Base-by-base conservation (phyloP, 1,140 invertebrate species). In the Diuraphis noxia region DNA sequence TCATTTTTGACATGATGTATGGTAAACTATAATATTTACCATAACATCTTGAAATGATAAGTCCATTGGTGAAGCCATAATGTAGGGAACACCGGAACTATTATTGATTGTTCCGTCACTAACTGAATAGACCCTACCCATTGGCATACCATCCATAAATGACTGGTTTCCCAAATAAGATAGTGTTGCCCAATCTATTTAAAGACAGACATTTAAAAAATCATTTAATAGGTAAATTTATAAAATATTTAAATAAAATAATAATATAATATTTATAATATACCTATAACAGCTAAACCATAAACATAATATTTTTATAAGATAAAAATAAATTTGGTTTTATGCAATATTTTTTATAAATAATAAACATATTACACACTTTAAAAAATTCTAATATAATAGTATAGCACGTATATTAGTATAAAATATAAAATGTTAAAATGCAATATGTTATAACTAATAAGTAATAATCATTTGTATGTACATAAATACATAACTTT, bases 11-110 rank as follows among this genome's bases (percentile, higher is more conserved):
- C 10, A 63, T 63, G 30, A 13, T 63, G 9, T 63, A 63, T 30
- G 13, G 25, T 30, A 63, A 63, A 63, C 52, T 10, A 52, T 56
- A 38, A 87, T 92, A 94, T 93, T 94, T 95, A 96, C 96, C 92
- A 93, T 92, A 92, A 97, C 94, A 94, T 97, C 97, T 92, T 95
- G 94, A n/a, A 95, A 95, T 30, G 96, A 96, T 89, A 96, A 96
- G 93, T 97, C 97, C 94, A 97, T 93, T 34, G 96, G 95, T 21
- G 97, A 97, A 92, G 97, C 94, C 93, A 97, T 96, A 92, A 97
- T 95, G 92, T 97, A 97, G 38, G 97, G 97, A 63, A 96, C 93
- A 52, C 97, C 97, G 2, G 96, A 96, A 34, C 96, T 96, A 92
- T 96, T 96, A 30, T 94, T 93, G 43, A 95, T 91, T 1, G 95